Conservation (phyloP, 2,888 invertebrate species). For the Agrochola circellaris region DNA sequence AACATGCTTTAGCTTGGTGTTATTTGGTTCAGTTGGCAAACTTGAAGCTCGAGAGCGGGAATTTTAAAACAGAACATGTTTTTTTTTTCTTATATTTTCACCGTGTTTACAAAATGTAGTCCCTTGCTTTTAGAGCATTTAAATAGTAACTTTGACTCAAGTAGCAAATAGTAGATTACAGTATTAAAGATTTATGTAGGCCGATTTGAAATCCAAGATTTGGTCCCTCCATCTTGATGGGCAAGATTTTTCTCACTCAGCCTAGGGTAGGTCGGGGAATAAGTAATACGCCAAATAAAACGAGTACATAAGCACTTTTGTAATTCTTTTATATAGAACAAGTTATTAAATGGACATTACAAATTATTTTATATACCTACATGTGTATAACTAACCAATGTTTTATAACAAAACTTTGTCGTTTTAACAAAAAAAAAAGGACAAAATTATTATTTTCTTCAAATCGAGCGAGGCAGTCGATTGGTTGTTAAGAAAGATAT, state of each 20-base stretch:
- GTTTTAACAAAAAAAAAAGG: conserved; percentile 84
- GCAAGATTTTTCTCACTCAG: too few relatives aligned
- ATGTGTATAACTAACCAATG: conserved; percentile 55
- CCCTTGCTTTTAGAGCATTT: not conserved
- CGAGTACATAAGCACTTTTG: conserved; percentile 55
- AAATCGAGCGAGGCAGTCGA: conserved; percentile 25
- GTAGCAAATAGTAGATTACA: too few relatives aligned
- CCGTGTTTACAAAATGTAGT: not conserved
- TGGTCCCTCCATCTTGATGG: too few relatives aligned
- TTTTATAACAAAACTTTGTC: conserved; percentile 80
- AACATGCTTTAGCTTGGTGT: conserved; percentile 2
- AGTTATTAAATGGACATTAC: conserved; percentile 67
- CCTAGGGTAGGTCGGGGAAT: too few relatives aligned
- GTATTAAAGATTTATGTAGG: too few relatives aligned
- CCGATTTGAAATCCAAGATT: too few relatives aligned
- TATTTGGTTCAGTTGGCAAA: conserved; percentile 9
- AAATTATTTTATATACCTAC: conserved; percentile 59
- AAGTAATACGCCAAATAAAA: conserved; percentile 55
- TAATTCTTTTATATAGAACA: conserved; percentile 67
- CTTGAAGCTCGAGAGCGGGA: not conserved
- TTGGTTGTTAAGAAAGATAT: conserved; percentile 13
- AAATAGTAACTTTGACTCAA: not conserved
- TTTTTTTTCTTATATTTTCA: not conserved
- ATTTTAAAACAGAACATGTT: conserved; percentile 10
- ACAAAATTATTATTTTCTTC: conserved; percentile 78